Evolutionary conservation across 2,888 invertebrate genomes (phyloP), one percentile per base, ranked within the genome.

Genomic region (Pachydiplax longipennis): DNA sequence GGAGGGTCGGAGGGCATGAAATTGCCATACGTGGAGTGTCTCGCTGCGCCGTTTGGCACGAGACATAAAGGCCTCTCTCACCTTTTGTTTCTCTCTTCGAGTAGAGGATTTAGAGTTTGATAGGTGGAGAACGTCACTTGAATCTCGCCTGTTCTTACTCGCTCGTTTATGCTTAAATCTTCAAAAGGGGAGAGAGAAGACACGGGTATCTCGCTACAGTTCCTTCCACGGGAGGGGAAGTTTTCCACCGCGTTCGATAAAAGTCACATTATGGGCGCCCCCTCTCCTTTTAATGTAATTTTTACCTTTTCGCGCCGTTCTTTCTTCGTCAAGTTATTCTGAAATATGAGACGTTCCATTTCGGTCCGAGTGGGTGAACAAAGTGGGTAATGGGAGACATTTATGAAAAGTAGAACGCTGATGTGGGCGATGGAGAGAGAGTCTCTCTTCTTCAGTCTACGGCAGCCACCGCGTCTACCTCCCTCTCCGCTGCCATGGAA

Each of bases 291-390:
- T 58, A 31, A 58, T 58, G 22, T 31, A 31, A 87, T 13, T 35
- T 61, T 61, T 31, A 81, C 31, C 82, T 25, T 83, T 35, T 35
- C 83, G 83, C 53, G 37, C 61, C 61, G 40, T 87, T n/a, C 22
- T 61, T 18, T 87, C 53, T 87, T 87, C 87, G 87, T 61, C 61
- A 40, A 61, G n/a, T 65, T 35, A n/a, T 22, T 12, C 87, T n/a
- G 37, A 87, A 65, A 61, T 87, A 87, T 87, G 87, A 87, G 87
- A 37, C 61, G 61, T 83, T 83, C 58, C 83, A 87, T 87, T 61
- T 87, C 61, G 61, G 61, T 35, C 22, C 58, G 40, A 37, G 65
- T 58, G 3, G 73, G 87, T 58, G 87, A 37, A 12, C 6, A n/a
- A 31, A 22, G n/a, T 22, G 58, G 87, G 61, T 87, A 87, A 87